A percentile compares a stretch with the other conserved stretches of the same genome.
Evolutionary conservation across 2,888 invertebrate species (phyloP).

Genomic region (Plagiodera versicolora): DNA sequence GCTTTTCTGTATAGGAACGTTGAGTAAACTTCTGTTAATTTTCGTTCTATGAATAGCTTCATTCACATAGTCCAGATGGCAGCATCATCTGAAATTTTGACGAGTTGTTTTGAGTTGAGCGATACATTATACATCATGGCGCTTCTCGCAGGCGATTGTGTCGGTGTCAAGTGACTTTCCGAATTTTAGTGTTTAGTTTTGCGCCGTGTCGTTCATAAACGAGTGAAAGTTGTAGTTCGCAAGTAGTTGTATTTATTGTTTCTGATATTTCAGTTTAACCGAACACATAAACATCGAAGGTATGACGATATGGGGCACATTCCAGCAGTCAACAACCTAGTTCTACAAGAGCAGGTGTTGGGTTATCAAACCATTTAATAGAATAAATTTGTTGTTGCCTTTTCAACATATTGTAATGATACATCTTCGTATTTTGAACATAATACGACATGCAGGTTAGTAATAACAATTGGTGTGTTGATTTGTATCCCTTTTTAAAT

Average conservation of each 20-base stretch:
- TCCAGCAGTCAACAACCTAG: slow-evolving; percentile 41
- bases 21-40: not conserved
- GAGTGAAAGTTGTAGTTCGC: slow-evolving; percentile 45
- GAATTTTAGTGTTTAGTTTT: slow-evolving; percentile 60
- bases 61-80: slow-evolving; percentile 1
- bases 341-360: slow-evolving; percentile 53
- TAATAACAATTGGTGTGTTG: not conserved
- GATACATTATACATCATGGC: slow-evolving; percentile 50
- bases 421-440: slow-evolving; percentile 49
- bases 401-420: slow-evolving; percentile 53
- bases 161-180: slow-evolving; percentile 59
- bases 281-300: slow-evolving; percentile 29
- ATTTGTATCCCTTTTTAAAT: not conserved
- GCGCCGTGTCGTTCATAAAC: slow-evolving; percentile 53
- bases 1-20: no score
- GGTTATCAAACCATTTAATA: slow-evolving; percentile 42
- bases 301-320: slow-evolving; percentile 35
- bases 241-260: slow-evolving; percentile 32
- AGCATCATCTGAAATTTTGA: not conserved
- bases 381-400: slow-evolving; percentile 30
- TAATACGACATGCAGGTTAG: slow-evolving; percentile 57
- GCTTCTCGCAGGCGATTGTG: slow-evolving; percentile 58
- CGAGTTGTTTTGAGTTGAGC: slow-evolving; percentile 41
- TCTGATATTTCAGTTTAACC: slow-evolving; percentile 30
- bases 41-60: slow-evolving; percentile 15